A percentile compares a stretch with the other conserved stretches of the same genome.
These are phyloP conservation scores for Neodiprion virginianus DNA, from an alignment of 1,140 invertebrate species.

Conservation along the genomic window DNA sequence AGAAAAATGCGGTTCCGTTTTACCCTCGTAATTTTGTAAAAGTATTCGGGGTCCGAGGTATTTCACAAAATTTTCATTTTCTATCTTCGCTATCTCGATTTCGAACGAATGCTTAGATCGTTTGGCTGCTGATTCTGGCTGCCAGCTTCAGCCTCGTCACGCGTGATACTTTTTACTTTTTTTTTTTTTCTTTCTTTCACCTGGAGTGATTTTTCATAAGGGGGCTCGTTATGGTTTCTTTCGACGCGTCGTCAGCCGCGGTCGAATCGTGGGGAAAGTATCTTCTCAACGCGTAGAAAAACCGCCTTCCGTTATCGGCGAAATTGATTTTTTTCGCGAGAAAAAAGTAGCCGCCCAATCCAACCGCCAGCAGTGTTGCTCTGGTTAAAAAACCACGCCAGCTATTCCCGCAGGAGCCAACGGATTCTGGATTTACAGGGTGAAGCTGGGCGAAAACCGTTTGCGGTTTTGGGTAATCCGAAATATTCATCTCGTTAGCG, in stretches of 20 bases:
- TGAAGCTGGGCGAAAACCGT: slow-evolving; percentile 14
- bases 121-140: too few species aligned
- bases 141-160: too few species aligned
- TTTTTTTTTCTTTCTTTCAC: not conserved
- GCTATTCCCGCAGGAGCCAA: not conserved
- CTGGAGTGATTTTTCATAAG: too few species aligned
- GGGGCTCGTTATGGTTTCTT: too few species aligned
- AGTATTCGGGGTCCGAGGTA: too few species aligned
- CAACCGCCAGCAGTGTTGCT: slow-evolving; percentile 22
- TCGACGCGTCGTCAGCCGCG: too few species aligned
- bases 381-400: slow-evolving; percentile 27
- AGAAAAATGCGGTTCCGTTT: too few species aligned
- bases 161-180: not conserved
- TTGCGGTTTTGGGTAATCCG: slow-evolving; percentile 14
- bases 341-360: slow-evolving; percentile 21
- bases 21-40: too few species aligned
- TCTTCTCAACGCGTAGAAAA: not conserved
- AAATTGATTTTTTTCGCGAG: slow-evolving; percentile 17
- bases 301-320: not conserved
- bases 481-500: slow-evolving; percentile 26
- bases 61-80: too few species aligned
- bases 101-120: too few species aligned
- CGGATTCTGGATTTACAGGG: slow-evolving; percentile 10
- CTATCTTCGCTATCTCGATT: too few species aligned
- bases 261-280: not conserved